Conservation (phyloP, 2,888 invertebrate genomes). For the Stenodera caucasica region DNA sequence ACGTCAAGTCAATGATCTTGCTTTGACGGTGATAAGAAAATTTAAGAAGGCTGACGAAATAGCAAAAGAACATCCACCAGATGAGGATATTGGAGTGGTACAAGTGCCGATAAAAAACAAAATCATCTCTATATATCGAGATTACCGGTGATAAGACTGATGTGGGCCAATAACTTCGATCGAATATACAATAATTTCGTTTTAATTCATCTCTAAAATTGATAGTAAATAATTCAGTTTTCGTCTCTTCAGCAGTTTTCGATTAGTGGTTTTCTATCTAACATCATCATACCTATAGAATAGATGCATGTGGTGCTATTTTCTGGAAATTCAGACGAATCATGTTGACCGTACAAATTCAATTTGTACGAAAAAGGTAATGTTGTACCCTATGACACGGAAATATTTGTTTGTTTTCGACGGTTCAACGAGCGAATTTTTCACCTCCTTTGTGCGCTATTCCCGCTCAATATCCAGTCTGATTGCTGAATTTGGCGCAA, state of each 20-base stretch:
- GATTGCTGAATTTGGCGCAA: too few relatives aligned
- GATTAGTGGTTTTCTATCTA: too few relatives aligned
- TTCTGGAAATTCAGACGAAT: neutral
- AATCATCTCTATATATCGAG: conserved; percentile 40
- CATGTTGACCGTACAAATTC: neutral
- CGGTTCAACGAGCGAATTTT: neutral
- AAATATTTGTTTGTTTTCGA: neutral
- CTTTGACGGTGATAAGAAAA: conserved; percentile 10
- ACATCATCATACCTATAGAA: too few relatives aligned
- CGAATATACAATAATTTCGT: too few relatives aligned
- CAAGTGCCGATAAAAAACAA: conserved; percentile 49
- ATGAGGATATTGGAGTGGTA: conserved; percentile 46
- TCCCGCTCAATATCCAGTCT: too few relatives aligned
- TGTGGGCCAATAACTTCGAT: conserved; percentile 52
- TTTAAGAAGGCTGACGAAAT: conserved; percentile 44
- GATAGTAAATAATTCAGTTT: too few relatives aligned
- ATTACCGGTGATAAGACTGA: conserved; percentile 52
- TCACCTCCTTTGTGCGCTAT: neutral
- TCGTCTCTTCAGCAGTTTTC: too few relatives aligned
- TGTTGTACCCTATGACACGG: neutral
- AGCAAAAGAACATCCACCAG: conserved; percentile 45
- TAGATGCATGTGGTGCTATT: neutral
- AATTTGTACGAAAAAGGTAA: neutral
- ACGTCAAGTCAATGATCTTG: neutral
- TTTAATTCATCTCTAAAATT: too few relatives aligned